phyloP scores from a whole-genome alignment of 2,797 vertebrate genomes.

The Pseudopleuronectes americanus region DNA sequence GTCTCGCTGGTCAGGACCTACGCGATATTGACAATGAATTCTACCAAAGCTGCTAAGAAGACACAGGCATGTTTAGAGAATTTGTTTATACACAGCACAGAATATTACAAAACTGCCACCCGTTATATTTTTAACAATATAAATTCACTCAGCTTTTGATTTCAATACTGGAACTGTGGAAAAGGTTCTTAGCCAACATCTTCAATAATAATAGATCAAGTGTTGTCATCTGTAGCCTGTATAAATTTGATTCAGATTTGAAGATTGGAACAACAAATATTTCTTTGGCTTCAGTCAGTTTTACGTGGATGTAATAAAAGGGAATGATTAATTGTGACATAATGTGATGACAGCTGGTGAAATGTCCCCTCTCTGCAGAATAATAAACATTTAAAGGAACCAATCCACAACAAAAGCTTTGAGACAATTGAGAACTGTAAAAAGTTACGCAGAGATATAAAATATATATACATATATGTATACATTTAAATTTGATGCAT shows the following conservation, averaged over 20 bases:
- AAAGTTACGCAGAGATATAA: too few relatives aligned
- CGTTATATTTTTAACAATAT: slow-evolving; percentile 2
- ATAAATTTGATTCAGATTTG: neutral
- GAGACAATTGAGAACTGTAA: neutral
- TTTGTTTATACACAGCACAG: neutral
- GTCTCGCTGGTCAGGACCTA: slow-evolving; percentile 87
- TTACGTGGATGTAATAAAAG: neutral
- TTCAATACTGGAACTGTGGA: neutral
- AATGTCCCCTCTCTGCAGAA: neutral
- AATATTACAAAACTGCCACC: neutral
- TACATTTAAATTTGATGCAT: too few relatives aligned
- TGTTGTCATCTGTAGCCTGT: neutral
- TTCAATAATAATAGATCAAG: too few relatives aligned
- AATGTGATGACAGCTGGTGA: neutral
- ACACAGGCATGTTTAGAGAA: slow-evolving; percentile 7
- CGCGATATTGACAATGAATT: slow-evolving; percentile 84
- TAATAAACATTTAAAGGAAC: neutral
- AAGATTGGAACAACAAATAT: fast-evolving
- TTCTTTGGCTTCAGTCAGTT: slow-evolving; percentile 1
- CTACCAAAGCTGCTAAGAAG: slow-evolving; percentile 86
- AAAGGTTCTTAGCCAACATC: too few relatives aligned
- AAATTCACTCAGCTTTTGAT: slow-evolving; percentile 20
- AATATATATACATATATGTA: too few relatives aligned
- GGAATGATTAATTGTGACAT: neutral
- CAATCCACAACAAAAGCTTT: slow-evolving; percentile 3